phyloP scores from a whole-genome alignment of 1,140 invertebrate species.

The Nephila pilipes region DNA sequence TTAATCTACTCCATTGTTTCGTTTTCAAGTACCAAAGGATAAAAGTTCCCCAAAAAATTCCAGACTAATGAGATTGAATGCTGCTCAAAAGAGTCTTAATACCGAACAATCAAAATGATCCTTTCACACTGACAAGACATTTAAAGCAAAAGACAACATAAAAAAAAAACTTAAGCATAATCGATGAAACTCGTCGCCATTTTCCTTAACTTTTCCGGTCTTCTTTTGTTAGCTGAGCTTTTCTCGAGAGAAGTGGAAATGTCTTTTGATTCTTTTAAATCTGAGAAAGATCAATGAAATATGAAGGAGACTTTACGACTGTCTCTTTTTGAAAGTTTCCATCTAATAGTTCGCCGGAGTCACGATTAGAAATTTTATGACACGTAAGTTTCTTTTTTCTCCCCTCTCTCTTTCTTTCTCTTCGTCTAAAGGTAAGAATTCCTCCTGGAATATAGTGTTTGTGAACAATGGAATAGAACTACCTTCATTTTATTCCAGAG shows the following conservation, averaged over 20 bases:
- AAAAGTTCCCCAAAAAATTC: too few species aligned
- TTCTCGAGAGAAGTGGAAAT: background rate
- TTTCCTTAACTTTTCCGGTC: too few species aligned
- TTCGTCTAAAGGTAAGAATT: background rate
- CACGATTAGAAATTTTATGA: conserved; percentile 37
- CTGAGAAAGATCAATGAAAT: conserved; percentile 23
- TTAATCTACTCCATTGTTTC: too few species aligned
- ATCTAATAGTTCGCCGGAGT: conserved; percentile 27
- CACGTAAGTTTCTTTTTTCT: background rate
- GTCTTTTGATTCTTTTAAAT: background rate
- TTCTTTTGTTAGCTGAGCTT: conserved; percentile 13
- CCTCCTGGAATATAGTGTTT: background rate
- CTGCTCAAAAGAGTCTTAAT: background rate
- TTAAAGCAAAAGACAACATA: background rate
- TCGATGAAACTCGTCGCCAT: background rate
- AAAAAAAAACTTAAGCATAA: background rate
- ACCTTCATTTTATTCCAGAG: background rate
- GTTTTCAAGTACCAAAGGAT: too few species aligned
- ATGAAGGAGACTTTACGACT: conserved; percentile 24
- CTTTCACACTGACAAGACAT: background rate
- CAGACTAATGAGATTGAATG: background rate
- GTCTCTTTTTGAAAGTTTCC: background rate
- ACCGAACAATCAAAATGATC: background rate
- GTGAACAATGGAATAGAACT: conserved; percentile 29
- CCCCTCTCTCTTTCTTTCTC: background rate